phyloP scores from a whole-genome alignment of 1,140 invertebrate species.

The Trachymyrmex septentrionalis region DNA sequence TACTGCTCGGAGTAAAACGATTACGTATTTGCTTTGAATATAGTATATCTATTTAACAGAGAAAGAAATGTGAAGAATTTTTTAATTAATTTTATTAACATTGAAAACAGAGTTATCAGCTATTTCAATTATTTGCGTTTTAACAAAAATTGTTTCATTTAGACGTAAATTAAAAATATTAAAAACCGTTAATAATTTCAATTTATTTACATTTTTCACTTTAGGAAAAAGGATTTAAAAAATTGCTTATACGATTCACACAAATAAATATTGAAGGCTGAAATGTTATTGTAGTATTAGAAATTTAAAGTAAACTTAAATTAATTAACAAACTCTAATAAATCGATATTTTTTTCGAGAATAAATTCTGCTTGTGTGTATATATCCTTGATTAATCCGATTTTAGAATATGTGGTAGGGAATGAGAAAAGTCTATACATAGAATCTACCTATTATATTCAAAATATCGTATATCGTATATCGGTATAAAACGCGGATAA shows the following conservation, averaged over 20 bases:
- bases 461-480: constrained; percentile 5
- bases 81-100: not conserved
- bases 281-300: not conserved
- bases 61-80: not conserved
- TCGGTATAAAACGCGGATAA: not conserved
- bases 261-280: not conserved
- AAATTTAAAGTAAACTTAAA: not conserved
- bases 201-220: not conserved
- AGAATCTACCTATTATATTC: not conserved
- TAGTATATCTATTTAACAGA: not conserved
- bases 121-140: not conserved
- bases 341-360: not conserved
- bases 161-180: not conserved
- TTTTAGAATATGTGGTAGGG: not conserved
- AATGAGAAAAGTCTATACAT: not conserved
- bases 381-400: not conserved
- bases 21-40: constrained; percentile 16
- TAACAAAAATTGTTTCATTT: not conserved
- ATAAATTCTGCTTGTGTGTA: not conserved
- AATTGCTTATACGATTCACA: not conserved
- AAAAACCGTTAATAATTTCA: not conserved
- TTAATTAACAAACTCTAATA: not conserved
- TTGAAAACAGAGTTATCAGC: not conserved
- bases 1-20: not conserved
- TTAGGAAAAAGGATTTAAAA: not conserved